Evolutionary conservation across 2,888 invertebrate species (phyloP), one percentile per base, ranked within the genome.

Genomic region (Julus scandinavius): DNA sequence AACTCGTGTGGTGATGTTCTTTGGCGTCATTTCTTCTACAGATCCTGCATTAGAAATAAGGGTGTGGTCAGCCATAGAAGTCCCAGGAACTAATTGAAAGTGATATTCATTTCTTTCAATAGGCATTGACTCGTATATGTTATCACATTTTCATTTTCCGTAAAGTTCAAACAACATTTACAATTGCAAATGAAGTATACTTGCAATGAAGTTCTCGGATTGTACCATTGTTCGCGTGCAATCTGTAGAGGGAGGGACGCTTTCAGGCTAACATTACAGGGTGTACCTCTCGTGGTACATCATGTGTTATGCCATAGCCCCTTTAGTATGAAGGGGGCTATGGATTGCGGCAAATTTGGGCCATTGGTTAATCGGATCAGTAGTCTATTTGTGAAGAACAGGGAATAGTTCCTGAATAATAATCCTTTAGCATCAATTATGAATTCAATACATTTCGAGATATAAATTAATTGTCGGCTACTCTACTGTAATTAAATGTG

Each of bases 1-100:
- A 17, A 63, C 63, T 63, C 63, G n/a, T 6, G 63, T 63, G 20
- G 20, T 63, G 63, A 63, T 63, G 63, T 63, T 63, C 7, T 20
- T 63, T 0, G 63, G 63, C n/a, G 63, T 5, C 63, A 63, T 63
- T 63, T 63, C 63, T n/a, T 7, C 63, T n/a, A 63, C 20, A 6
- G 63, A 63, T 63, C 20, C 63, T 63, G 63, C n/a, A n/a, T 63
- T n/a, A 63, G n/a, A 63, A 63, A 63, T 63, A 63, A n/a, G 63
- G 63, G 63, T 63, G 63, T 63, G 63, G 63, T 63, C 20, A 63
- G 63, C 63, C 63, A 63, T 63, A 63, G 20, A 6, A n/a, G n/a
- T n/a, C 17, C 15, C 54, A 6, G 63, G 63, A n/a, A 63, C n/a
- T 63, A 63, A 20, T 7, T 63, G 63, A 20, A 20, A 63, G 63